Conservation (phyloP, 2,113 vertebrate genomes). For the Hyaena hyaena region DNA sequence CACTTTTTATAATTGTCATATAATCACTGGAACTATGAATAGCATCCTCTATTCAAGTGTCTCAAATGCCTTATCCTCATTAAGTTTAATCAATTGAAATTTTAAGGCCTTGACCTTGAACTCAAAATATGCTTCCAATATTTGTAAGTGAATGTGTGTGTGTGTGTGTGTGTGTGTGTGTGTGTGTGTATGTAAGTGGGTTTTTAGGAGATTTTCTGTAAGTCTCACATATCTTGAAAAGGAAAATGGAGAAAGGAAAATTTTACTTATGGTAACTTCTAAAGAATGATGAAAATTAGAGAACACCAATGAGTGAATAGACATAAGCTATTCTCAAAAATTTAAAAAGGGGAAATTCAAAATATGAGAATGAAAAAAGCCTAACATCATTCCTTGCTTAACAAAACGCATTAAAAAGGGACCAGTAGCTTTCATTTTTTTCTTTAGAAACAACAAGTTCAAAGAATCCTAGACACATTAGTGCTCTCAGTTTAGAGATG, state of each 20-base stretch:
- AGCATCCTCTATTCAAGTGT: conserved; percentile 48
- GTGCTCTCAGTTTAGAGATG: neutral
- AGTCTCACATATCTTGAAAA: neutral
- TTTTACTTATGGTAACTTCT: neutral
- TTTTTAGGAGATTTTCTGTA: conserved; percentile 6
- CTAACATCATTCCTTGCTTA: neutral
- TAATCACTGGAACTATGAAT: conserved; percentile 56
- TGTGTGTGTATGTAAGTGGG: neutral
- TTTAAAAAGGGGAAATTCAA: neutral
- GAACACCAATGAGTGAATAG: neutral
- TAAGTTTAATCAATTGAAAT: conserved; percentile 67
- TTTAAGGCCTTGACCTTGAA: conserved; percentile 61
- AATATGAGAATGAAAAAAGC: neutral
- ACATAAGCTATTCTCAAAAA: conserved; percentile 11
- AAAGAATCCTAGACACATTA: neutral
- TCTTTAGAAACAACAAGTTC: neutral
- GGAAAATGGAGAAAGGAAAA: neutral
- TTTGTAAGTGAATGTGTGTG: neutral
- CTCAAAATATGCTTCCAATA: conserved; percentile 12
- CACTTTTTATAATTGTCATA: conserved; percentile 66
- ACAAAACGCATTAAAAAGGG: neutral
- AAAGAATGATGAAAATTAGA: neutral
- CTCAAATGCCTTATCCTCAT: conserved; percentile 65
- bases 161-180: neutral
- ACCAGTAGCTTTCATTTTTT: neutral